Evolutionary conservation across 2,888 invertebrate species (phyloP).

Genomic region (Nematopogon swammerdamellus): DNA sequence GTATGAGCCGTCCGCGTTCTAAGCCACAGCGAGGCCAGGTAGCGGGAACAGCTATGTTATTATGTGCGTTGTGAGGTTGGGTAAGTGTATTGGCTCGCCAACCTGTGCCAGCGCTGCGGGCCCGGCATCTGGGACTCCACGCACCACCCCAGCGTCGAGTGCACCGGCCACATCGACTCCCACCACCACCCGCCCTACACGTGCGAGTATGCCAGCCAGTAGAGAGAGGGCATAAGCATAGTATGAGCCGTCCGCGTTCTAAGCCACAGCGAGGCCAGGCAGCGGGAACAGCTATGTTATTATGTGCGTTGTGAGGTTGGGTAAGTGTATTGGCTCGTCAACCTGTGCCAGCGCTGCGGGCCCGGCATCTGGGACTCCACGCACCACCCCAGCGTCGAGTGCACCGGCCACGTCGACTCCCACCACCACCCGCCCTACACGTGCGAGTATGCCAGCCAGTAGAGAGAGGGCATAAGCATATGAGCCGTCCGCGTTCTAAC

Average conservation of each 20-base stretch:
- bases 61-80: no score
- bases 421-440: conserved; percentile 19
- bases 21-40: no score
- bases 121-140: conserved; percentile 95
- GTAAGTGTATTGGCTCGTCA: conserved; percentile 83
- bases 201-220: conserved; percentile 38
- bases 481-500: no score
- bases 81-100: conserved; percentile 83
- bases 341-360: conserved; percentile 84
- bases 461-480: conserved; percentile 9
- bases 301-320: no score
- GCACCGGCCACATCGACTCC: conserved; percentile 69
- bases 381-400: conserved; percentile 84
- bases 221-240: conserved; percentile 9
- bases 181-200: conserved; percentile 19
- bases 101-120: conserved; percentile 84
- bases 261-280: no score
- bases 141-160: conserved; percentile 84
- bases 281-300: no score
- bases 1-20: no score
- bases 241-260: no score
- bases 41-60: no score
- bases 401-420: conserved; percentile 69
- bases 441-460: conserved; percentile 38
- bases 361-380: conserved; percentile 95